Percentiles rank a stretch among this genome's conserved stretches.
phyloP scores from a whole-genome alignment of 2,797 vertebrate species.

The Meriones psammophilus region DNA sequence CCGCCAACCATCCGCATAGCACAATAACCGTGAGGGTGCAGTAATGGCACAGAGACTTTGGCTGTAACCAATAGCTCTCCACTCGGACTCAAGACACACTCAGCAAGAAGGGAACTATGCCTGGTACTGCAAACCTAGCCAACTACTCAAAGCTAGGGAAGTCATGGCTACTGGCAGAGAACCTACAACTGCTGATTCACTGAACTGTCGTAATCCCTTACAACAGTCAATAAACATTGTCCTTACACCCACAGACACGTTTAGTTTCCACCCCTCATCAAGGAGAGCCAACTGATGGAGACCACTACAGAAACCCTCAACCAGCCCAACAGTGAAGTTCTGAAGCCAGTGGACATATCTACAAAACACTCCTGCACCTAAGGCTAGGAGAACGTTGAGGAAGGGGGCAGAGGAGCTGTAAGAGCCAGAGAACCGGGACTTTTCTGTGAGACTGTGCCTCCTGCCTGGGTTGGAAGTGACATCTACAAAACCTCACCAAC shows the following conservation, averaged over 20 bases:
- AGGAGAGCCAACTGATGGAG: neutral
- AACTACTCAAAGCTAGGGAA: neutral
- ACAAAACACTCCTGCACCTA: neutral
- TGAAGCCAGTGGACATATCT: neutral
- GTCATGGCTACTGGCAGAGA: too few relatives aligned
- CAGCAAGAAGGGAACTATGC: neutral
- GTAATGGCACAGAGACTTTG: neutral
- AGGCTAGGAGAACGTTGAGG: neutral
- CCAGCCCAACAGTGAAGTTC: too few relatives aligned
- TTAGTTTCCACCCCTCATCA: neutral
- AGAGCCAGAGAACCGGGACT: neutral
- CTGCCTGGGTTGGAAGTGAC: too few relatives aligned
- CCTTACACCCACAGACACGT: too few relatives aligned
- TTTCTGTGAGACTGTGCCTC: neutral
- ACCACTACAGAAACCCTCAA: neutral
- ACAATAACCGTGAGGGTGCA: neutral
- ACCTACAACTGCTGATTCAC: neutral
- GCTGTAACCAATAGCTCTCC: neutral
- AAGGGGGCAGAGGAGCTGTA: neutral
- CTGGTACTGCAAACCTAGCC: neutral
- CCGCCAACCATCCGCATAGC: neutral
- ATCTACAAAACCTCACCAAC: neutral
- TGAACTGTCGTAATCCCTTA: neutral
- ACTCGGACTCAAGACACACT: too few relatives aligned
- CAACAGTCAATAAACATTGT: neutral